These are phyloP conservation scores for Cotesia congregata DNA, from an alignment of 2,888 invertebrate species.

Conservation along the genomic window DNA sequence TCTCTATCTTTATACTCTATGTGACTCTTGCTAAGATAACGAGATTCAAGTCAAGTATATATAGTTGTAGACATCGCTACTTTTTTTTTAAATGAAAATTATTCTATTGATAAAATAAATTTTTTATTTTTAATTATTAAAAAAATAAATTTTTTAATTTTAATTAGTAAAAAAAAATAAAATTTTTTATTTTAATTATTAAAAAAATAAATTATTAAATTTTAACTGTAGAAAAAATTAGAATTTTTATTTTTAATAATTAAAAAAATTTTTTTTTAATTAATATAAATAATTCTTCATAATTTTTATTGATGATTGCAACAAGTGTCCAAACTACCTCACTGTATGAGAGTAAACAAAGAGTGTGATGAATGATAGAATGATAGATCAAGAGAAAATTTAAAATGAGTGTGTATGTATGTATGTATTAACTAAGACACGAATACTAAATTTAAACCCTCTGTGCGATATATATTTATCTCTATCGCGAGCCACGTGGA, in stretches of 20 bases:
- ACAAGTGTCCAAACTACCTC: slow-evolving; percentile 56
- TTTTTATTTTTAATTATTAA: slow-evolving; percentile 11
- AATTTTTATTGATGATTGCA: slow-evolving; percentile 69
- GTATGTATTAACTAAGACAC: slow-evolving; percentile 30
- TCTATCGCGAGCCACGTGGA: slow-evolving; percentile 42
- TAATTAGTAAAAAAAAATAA: no score
- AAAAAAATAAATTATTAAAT: no score
- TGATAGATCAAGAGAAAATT: not conserved
- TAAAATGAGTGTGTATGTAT: slow-evolving; percentile 9
- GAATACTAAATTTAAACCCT: not conserved
- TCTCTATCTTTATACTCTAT: not conserved
- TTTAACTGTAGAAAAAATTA: no score
- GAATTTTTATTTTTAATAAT: no score
- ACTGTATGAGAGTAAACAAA: not conserved
- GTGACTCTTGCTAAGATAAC: slow-evolving; percentile 9
- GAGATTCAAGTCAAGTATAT: slow-evolving; percentile 13
- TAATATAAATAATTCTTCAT: slow-evolving; percentile 54
- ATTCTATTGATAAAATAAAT: slow-evolving; percentile 6
- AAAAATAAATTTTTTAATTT: no score
- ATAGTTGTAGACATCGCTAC: not conserved
- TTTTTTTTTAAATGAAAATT: not conserved
- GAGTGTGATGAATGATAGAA: not conserved
- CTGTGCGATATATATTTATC: not conserved
- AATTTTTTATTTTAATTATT: no score
- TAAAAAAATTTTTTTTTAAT: not conserved